phyloP scores from a whole-genome alignment of 2,888 invertebrate species.

The Apomyelois bistriatella region DNA sequence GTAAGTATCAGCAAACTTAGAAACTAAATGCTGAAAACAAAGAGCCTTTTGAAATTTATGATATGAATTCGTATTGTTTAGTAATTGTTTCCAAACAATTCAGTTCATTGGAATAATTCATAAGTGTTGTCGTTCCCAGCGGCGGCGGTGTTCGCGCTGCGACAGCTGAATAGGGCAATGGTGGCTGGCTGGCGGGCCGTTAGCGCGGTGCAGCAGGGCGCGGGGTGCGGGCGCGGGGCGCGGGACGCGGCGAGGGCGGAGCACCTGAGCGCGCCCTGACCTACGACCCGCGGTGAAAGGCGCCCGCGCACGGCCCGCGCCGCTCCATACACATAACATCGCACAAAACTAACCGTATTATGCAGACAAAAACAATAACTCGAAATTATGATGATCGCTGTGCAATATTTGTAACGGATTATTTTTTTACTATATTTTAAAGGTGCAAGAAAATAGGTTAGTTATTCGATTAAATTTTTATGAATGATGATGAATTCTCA shows the following conservation, averaged over 20 bases:
- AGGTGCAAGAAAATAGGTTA: not conserved
- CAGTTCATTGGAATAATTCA: conserved; percentile 71
- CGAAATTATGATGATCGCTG: conserved; percentile 26
- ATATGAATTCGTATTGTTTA: conserved; percentile 71
- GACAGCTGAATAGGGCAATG: conserved; percentile 77
- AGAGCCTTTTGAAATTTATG: conserved; percentile 64
- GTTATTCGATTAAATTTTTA: no score
- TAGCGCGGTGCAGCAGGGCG: conserved; percentile 41
- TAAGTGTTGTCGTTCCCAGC: conserved; percentile 66
- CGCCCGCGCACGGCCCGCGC: conserved; percentile 56
- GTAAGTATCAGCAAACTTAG: conserved; percentile 26
- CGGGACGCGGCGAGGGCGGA: conserved; percentile 59
- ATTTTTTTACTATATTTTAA: conserved; percentile 10
- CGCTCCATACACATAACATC: conserved; percentile 63
- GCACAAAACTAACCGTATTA: conserved; percentile 56
- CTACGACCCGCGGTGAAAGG: conserved; percentile 79
- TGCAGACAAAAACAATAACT: conserved; percentile 44
- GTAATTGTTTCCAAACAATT: conserved; percentile 71
- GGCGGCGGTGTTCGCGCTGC: conserved; percentile 60
- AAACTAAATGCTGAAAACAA: conserved; percentile 51
- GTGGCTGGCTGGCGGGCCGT: conserved; percentile 66
- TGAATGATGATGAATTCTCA: no score
- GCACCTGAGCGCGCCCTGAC: conserved; percentile 80
- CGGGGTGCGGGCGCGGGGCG: conserved; percentile 27
- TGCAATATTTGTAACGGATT: conserved; percentile 16